Base-by-base conservation (phyloP, 2,113 vertebrate species). In the Antennarius striatus region DNA sequence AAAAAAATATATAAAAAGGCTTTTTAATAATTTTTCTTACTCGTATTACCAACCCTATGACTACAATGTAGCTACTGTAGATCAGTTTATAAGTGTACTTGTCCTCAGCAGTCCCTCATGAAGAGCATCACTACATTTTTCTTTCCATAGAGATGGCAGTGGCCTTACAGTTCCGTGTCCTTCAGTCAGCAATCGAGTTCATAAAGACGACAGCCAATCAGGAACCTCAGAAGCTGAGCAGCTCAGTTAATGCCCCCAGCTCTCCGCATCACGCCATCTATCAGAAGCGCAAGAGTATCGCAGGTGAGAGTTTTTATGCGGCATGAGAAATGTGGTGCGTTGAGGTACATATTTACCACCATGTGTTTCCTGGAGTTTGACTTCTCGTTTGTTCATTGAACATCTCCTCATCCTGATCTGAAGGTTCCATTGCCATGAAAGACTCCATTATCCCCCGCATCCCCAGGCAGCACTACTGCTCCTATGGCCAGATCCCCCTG, bases 101-200 rank as follows among this genome's bases (percentile, higher is more conserved):
- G 6, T 10, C 15, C 22, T 22, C 22, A 22, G 22, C 22, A 15
- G n/a, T 59, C 48, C 5, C 16, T 29, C 13, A 10, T 42, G 5
- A 28, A 2, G 54, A 11, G 36, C 28, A 13, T 30, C n/a, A 8
- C 42, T 8, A 15, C 45, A 47, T 80, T n/a, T 5, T 8, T 58
- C 13, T 50, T 55, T 30, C 13, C 47, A 11, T 75, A 99, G 98
- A 94, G 84, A 96, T 98, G 94, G 95, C 96, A 14, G 85, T 95
- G 77, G 94, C 93, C 39, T 87, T 99, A 56, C 97, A 99, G 86
- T 93, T 97, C 60, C 93, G 92, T 16, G 94, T 98, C 80, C 95
- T 99, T 63, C 96, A 98, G 69, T 94, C 96, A 22, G 96, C 96
- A 6, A 91, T 98, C 36, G 95, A 98, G 73, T 95, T 97, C 78